Base-by-base conservation (phyloP, 2,113 vertebrate species). In the Pituophis catenifer region DNA sequence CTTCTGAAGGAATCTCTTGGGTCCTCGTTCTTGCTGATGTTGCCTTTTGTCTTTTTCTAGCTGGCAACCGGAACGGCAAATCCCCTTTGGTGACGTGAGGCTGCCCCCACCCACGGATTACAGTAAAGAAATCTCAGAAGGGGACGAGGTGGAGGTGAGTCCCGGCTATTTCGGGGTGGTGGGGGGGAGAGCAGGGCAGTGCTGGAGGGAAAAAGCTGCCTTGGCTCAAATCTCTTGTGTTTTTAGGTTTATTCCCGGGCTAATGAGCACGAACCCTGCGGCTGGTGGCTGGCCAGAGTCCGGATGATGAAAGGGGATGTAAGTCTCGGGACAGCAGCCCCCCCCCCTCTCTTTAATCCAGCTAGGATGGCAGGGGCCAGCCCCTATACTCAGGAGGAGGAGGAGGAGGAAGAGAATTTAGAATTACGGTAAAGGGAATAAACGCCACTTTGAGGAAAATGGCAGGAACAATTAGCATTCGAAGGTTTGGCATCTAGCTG, bases 301-400 rank as follows among this genome's bases (percentile, higher is more conserved):
- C 97, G 98, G 93, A 99, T 99, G 99, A 99, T 99, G 98, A 99
- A 99, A 96, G 98, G 99, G 94, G 99, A 99, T 97, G 99, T 99
- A 93, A 98, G 98, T 97, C 90, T 29, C 2, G 17, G 8, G 12
- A 44, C 75, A 10, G 8, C 7, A 8, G 8, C 9, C 15, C 19
- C 8, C 26, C 24, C 26, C 65, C n/a, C 13, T 70, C 26, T n/a
- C 11, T 62, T 24, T 62, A 10, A 24, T 24, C 23, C 0, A 11
- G 9, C 59, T 62, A 2, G 9, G 59, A 3, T 10, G 24, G 59
- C 59, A 62, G 23, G 23, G 58, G 23, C 8, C 6, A 9, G 8
- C 23, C 2, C 0, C 23, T 9, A 8, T 59, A 24, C 5, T 55
- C 54, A 52, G 1, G 50, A 55, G 54, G 54, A 55, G 54, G 53